A percentile compares a stretch with the other conserved stretches of the same genome.
These are phyloP conservation scores for Ptyas mucosa DNA, from an alignment of 2,113 vertebrate species.

Conservation along the genomic window DNA sequence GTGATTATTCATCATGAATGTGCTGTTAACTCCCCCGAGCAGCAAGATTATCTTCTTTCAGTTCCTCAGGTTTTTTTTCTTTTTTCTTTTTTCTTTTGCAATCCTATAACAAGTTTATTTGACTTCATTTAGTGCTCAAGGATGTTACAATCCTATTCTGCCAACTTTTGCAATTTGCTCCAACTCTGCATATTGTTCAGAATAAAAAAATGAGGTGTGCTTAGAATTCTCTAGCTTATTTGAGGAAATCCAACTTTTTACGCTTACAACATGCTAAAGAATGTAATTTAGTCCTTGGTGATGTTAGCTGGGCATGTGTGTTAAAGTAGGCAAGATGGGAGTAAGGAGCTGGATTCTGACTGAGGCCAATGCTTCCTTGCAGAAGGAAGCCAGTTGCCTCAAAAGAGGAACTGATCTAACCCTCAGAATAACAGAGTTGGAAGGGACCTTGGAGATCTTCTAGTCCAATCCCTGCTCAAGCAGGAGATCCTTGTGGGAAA, in stretches of 20 bases:
- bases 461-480: no score
- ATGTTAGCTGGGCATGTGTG: not conserved
- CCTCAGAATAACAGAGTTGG: not conserved
- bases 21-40: not conserved
- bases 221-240: not conserved
- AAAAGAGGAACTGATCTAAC: not conserved
- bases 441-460: not conserved
- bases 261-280: not conserved
- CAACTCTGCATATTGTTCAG: conserved; percentile 13
- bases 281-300: not conserved
- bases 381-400: not conserved
- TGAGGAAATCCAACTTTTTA: not conserved
- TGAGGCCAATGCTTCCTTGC: not conserved
- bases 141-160: conserved; percentile 6
- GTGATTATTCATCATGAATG: conserved; percentile 12
- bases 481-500: not conserved
- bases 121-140: conserved; percentile 22
- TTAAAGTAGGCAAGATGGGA: not conserved
- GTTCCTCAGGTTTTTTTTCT: not conserved
- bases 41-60: not conserved
- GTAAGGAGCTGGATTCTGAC: not conserved
- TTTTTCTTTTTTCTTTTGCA: not conserved
- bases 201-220: not conserved
- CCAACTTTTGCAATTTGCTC: conserved; percentile 1
- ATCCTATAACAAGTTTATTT: not conserved